phyloP scores from a whole-genome alignment of 2,888 invertebrate species.

The Amitus sp. region DNA sequence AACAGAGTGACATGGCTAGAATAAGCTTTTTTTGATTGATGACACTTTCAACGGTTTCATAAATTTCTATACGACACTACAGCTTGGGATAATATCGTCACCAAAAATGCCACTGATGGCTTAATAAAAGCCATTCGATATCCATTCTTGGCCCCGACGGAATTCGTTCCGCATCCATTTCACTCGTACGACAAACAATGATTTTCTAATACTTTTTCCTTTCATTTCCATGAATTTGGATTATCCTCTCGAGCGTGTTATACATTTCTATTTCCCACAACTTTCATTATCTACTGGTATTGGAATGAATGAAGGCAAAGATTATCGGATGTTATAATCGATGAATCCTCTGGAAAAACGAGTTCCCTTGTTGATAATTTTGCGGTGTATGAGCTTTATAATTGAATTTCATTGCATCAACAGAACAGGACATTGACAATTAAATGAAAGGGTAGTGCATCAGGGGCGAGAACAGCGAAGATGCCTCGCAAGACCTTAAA shows the following conservation, averaged over 20 bases:
- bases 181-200: background rate
- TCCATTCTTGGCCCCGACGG: background rate
- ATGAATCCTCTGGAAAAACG: background rate
- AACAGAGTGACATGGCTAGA: background rate
- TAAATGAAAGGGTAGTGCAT: constrained; percentile 37
- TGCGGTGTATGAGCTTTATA: constrained; percentile 26
- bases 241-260: too few species aligned
- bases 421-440: constrained; percentile 42
- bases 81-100: constrained; percentile 1
- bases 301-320: too few species aligned
- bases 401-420: constrained; percentile 31
- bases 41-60: background rate
- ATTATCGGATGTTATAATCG: too few species aligned
- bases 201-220: background rate
- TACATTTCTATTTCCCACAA: too few species aligned
- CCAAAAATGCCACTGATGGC: constrained; percentile 8
- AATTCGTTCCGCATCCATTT: background rate
- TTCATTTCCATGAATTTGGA: background rate
- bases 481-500: constrained; percentile 42
- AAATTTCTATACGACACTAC: background rate
- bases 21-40: background rate
- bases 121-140: constrained; percentile 8
- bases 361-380: background rate
- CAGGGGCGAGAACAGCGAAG: constrained; percentile 28
- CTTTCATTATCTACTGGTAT: too few species aligned